Base-by-base conservation (phyloP, 2,888 invertebrate species). In the Plagiodera versicolora region DNA sequence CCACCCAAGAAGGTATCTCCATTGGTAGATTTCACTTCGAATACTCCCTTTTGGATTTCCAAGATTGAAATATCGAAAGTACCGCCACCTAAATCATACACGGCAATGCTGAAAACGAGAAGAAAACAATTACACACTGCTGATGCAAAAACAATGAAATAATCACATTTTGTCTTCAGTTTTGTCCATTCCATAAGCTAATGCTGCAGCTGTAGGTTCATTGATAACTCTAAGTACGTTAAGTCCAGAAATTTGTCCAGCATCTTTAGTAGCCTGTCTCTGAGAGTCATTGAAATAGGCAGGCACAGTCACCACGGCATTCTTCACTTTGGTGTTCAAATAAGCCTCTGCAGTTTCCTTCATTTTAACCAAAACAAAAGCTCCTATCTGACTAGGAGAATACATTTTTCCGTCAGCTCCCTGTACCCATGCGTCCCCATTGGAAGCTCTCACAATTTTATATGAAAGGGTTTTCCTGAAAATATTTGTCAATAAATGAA, bases 1-100 rank as follows among this genome's bases (percentile, higher is more conserved):
- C 90, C 91, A 16, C 91, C 91, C 59, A 92, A 82, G 75, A 91
- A 93, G 5, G 93, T 93, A 74, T 94, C 92, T 18, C 92, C 92
- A 28, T 91, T 90, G 0, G 92, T 94, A 0, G 93, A 83, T 75
- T 87, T 89, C 9, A 92, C 93, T 1, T 92, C 92, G 80, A 93
- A 92, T 5, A 5, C 24, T 6, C 82, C 82, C 78, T 92, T 91
- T 75, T 91, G 91, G 75, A 93, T 92, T 50, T 90, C 89, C 48
- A 93, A 81, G 63, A 93, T 87, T 46, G 92, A 92, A 0, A 93
- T 92, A 80, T 93, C 92, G 79, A 93, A 92, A 19, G 91, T 91
- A 56, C 82, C 83, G 14, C 81, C 81, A 10, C 87, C 87, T 56
- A 87, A 80, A 73, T 87, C 87, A 74, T 87, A 87, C 65, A 88